These are phyloP conservation scores for Onychomys arenicola DNA, from an alignment of 2,797 vertebrate genomes.

Conservation along the genomic window DNA sequence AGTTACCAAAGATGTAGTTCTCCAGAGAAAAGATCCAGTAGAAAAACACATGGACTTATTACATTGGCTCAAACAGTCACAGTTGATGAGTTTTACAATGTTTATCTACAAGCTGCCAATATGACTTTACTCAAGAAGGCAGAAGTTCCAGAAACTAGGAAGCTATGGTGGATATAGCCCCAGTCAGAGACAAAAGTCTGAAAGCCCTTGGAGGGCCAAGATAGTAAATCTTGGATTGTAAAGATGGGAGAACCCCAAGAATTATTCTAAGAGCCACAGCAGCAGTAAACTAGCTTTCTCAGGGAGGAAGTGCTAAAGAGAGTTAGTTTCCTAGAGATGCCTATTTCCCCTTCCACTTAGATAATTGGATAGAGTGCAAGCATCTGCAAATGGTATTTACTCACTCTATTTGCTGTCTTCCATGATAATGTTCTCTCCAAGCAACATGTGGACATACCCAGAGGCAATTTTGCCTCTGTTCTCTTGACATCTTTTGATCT, in stretches of 20 bases:
- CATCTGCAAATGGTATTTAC: no score
- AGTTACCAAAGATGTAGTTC: background rate
- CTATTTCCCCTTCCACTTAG: background rate
- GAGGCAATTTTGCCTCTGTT: background rate
- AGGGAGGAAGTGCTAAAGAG: no score
- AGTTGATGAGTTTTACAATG: background rate
- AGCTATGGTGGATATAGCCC: accelerated
- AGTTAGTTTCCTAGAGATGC: no score
- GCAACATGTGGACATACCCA: background rate
- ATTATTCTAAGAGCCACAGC: background rate
- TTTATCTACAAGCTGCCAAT: background rate
- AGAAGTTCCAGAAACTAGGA: background rate
- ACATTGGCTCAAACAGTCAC: background rate
- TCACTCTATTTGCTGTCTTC: no score
- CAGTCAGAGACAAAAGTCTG: no score
- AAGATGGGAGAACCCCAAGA: background rate
- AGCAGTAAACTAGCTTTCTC: background rate
- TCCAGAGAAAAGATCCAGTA: background rate
- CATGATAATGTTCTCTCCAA: background rate
- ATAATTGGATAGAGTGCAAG: accelerated
- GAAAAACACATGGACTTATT: background rate
- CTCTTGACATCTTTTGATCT: background rate
- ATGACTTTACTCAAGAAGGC: background rate
- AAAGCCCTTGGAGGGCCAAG: no score
- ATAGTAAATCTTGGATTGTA: background rate